phyloP scores from a whole-genome alignment of 2,113 vertebrate species.

The Nyctibius bracteatus region DNA sequence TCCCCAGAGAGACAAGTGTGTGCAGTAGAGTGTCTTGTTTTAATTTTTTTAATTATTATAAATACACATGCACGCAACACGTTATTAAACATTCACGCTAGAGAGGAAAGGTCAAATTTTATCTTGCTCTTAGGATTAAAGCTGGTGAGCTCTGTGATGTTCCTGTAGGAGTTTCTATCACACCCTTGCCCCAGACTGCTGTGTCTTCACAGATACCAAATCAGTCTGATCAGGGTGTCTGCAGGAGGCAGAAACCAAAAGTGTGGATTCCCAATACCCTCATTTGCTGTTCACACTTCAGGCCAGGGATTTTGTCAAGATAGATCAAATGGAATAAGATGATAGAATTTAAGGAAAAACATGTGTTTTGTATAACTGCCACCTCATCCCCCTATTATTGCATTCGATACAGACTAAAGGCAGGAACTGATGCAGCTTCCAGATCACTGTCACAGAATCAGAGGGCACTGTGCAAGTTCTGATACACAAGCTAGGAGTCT shows the following conservation, averaged over 20 bases:
- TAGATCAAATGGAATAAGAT: background rate
- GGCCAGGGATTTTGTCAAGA: background rate
- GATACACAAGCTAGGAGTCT: background rate
- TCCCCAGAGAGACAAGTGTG: slow-evolving; percentile 46
- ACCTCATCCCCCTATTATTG: background rate
- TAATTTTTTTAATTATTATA: slow-evolving; percentile 48
- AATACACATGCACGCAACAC: slow-evolving; percentile 25
- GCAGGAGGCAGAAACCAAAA: background rate
- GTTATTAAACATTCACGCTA: background rate
- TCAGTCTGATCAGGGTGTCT: background rate
- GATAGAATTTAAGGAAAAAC: background rate
- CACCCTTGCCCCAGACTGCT: background rate
- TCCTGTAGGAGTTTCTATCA: background rate
- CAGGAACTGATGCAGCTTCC: background rate
- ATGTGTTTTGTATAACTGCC: rapidly evolving
- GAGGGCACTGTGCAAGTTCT: background rate
- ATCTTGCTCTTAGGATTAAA: background rate
- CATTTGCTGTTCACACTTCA: background rate
- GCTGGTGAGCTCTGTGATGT: background rate
- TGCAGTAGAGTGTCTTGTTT: slow-evolving; percentile 35
- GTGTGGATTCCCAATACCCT: background rate
- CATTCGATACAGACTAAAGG: background rate
- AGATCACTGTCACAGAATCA: background rate
- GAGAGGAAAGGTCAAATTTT: slow-evolving; percentile 4
- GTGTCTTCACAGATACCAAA: background rate